Conservation (phyloP, 2,797 vertebrate species). For the Muscicapa striata region DNA sequence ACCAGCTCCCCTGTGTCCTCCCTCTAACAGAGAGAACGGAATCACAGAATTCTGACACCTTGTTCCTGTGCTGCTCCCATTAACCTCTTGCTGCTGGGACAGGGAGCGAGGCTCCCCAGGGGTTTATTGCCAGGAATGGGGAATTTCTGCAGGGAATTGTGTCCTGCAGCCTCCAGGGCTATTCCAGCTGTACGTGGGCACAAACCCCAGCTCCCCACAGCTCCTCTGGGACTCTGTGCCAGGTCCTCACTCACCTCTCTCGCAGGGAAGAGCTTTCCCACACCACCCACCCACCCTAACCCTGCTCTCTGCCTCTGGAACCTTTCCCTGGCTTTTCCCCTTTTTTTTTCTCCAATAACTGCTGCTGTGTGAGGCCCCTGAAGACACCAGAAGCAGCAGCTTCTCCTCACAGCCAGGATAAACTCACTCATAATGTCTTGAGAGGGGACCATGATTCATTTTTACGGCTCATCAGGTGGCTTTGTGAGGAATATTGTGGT, state of each 20-base stretch:
- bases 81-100: background rate
- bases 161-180: background rate
- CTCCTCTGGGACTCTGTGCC: background rate
- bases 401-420: background rate
- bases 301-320: background rate
- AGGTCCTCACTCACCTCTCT: background rate
- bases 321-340: background rate
- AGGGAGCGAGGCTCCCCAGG: background rate
- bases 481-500: background rate
- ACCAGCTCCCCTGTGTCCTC: background rate
- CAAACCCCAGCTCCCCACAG: background rate
- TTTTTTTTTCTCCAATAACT: background rate
- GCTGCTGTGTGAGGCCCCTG: accelerated
- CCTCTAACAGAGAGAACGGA: background rate
- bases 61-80: background rate
- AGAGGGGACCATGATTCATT: background rate
- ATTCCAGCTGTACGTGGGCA: accelerated
- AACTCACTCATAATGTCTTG: background rate
- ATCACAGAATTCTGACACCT: too few species aligned
- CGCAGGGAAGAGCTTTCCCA: background rate
- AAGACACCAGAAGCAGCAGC: background rate
- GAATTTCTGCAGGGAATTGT: background rate
- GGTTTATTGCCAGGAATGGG: background rate
- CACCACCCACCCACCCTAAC: accelerated
- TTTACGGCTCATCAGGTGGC: background rate